phyloP scores from a whole-genome alignment of 2,888 invertebrate genomes.

The Lycophotia porphyrea region DNA sequence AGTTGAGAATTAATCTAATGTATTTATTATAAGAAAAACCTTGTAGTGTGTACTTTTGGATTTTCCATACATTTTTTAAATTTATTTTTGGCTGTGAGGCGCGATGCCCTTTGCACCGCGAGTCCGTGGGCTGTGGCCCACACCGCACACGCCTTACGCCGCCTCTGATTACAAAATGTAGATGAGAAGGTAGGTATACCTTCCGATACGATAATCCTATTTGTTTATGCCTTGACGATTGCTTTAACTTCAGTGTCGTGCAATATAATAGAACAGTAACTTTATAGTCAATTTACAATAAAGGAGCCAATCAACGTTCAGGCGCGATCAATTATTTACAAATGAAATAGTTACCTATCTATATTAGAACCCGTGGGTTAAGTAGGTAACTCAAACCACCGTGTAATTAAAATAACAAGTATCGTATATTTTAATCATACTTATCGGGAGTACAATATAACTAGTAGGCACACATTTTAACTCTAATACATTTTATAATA shows the following conservation, averaged over 20 bases:
- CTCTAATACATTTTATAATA: conserved; percentile 18
- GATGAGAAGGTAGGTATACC: neutral
- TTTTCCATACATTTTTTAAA: too few relatives aligned
- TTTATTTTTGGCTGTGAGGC: too few relatives aligned
- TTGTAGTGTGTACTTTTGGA: too few relatives aligned
- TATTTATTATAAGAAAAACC: too few relatives aligned
- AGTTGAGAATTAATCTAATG: too few relatives aligned
- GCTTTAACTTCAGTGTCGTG: neutral
- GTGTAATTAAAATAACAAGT: conserved; percentile 20
- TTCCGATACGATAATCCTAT: neutral
- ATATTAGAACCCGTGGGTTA: neutral
- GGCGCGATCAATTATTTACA: neutral
- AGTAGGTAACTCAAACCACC: neutral
- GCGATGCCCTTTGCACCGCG: too few relatives aligned
- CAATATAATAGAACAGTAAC: neutral
- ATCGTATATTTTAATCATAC: conserved; percentile 10
- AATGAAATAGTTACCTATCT: neutral
- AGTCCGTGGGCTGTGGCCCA: too few relatives aligned
- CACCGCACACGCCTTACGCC: too few relatives aligned
- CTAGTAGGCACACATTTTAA: conserved; percentile 28
- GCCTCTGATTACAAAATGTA: neutral
- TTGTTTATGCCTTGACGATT: neutral
- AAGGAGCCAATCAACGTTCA: neutral
- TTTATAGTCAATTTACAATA: neutral
- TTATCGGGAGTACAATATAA: conserved; percentile 6